Conservation (phyloP, 1,140 invertebrate species). For the Zaprionus davidi region DNA sequence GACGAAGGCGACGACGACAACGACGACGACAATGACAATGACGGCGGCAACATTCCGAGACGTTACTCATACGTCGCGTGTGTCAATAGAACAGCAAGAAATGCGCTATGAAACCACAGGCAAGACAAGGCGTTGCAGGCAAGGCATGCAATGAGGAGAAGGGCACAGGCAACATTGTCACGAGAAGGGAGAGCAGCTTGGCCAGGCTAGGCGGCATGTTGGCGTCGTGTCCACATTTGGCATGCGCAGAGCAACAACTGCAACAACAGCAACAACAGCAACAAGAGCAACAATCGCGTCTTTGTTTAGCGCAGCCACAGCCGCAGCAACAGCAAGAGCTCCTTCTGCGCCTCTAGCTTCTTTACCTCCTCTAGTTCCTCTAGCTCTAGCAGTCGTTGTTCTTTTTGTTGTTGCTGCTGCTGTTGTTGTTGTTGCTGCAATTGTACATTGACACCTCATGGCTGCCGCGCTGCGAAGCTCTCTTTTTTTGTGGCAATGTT, state of each 20-base stretch:
- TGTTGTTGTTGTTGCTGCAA: conserved; percentile 63
- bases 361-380: not conserved
- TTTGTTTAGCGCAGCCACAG: conserved; percentile 58
- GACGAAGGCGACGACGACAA: not conserved
- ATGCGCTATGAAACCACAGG: conserved; percentile 52
- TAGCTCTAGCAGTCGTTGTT: conserved; percentile 44
- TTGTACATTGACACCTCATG: conserved; percentile 80
- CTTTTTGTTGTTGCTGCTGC: conserved; percentile 41
- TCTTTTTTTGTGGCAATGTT: conserved; percentile 53
- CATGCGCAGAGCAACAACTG: conserved; percentile 61
- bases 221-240: conserved; percentile 78
- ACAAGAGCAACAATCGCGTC: conserved; percentile 73
- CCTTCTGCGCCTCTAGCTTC: not conserved
- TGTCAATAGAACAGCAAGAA: conserved; percentile 73
- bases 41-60: conserved; percentile 72
- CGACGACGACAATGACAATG: conserved; percentile 6
- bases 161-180: conserved; percentile 18
- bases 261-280: conserved; percentile 46
- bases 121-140: conserved; percentile 1
- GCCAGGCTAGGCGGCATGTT: conserved; percentile 50
- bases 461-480: conserved; percentile 34
- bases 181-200: not conserved
- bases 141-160: conserved; percentile 4
- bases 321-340: not conserved
- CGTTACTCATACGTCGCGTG: conserved; percentile 71